phyloP scores from a whole-genome alignment of 2,113 vertebrate species.

The Eudyptes chrysolophus region DNA sequence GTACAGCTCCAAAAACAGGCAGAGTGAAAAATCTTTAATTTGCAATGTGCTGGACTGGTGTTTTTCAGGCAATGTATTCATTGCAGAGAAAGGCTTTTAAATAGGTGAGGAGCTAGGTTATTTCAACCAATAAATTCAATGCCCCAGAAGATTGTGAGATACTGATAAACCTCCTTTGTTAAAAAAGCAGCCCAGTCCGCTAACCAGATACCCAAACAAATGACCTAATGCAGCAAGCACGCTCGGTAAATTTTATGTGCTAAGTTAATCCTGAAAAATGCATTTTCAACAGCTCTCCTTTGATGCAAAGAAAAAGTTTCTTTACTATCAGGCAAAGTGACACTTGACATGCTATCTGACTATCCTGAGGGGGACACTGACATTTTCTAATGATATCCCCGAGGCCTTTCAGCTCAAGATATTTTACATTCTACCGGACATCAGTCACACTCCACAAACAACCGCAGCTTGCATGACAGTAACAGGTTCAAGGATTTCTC shows the following conservation, averaged over 20 bases:
- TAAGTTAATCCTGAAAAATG: constrained; percentile 49
- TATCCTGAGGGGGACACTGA: constrained; percentile 51
- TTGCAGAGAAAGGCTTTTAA: not conserved
- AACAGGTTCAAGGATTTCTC: constrained; percentile 73
- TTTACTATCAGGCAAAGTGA: constrained; percentile 33
- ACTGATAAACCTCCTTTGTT: not conserved
- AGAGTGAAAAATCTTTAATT: constrained; percentile 30
- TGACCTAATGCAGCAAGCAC: not conserved
- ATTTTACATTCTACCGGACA: constrained; percentile 70
- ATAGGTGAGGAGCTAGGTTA: not conserved
- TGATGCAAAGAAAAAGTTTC: constrained; percentile 54
- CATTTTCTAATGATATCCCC: constrained; percentile 71
- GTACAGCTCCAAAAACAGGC: not conserved
- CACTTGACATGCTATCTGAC: constrained; percentile 55
- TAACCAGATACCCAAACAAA: constrained; percentile 11
- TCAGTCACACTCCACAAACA: constrained; percentile 68
- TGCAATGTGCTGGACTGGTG: not conserved
- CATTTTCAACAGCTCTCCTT: constrained; percentile 39
- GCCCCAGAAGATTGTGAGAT: not conserved
- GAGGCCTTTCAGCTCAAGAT: constrained; percentile 62
- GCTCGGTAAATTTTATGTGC: not conserved
- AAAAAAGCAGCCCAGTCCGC: not conserved
- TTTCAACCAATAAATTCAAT: not conserved
- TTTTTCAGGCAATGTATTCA: not conserved
- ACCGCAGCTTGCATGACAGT: constrained; percentile 69